A percentile compares a stretch with the other conserved stretches of the same genome.
Conservation (phyloP, 1,140 invertebrate species). For the Bombyx mori region ASM3026992v2 NC_085112.1:6094001-6094500, state of each 20-base stretch:
- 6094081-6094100: conserved; percentile 43
- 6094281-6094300: conserved; percentile 62
- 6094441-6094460: too few relatives aligned
- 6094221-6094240: conserved; percentile 44
- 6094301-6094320: conserved; percentile 28
- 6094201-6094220: conserved; percentile 47
- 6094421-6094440: too few relatives aligned
- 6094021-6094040: too few relatives aligned
- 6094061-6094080: conserved; percentile 18
- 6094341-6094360: not conserved
- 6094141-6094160: conserved; percentile 56
- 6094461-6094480: too few relatives aligned
- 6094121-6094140: conserved; percentile 51
- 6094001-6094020: too few relatives aligned
- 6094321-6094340: conserved; percentile 15
- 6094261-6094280: conserved; percentile 43
- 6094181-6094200: conserved; percentile 59
- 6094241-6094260: conserved; percentile 39
- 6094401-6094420: too few relatives aligned
- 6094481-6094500: too few relatives aligned
- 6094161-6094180: conserved; percentile 67
- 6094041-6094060: not conserved
- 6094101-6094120: conserved; percentile 46
- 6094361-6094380: not conserved
- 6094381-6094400: too few relatives aligned